Evolutionary conservation across 2,888 invertebrate species (phyloP).

Genomic region (Netelia fuscicornis): DNA sequence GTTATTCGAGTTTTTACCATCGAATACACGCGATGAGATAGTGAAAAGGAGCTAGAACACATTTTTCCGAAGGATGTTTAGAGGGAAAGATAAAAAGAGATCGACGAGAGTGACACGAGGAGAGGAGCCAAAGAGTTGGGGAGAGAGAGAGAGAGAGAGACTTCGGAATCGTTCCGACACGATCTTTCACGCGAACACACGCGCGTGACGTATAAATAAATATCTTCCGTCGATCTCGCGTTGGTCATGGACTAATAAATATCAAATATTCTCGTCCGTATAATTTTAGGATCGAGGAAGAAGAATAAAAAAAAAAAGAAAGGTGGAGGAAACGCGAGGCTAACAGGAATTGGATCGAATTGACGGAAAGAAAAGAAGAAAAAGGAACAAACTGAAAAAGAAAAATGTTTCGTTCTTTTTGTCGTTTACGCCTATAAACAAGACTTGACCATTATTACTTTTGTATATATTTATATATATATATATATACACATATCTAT

Average conservation of each 20-base stretch:
- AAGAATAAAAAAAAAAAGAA: conserved; percentile 18
- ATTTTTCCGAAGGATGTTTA: not conserved
- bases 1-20: conserved; percentile 48
- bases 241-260: conserved; percentile 33
- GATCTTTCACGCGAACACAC: not conserved
- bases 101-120: conserved; percentile 20
- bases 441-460: conserved; percentile 6
- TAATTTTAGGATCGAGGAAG: not conserved
- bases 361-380: not conserved
- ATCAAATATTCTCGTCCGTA: not conserved
- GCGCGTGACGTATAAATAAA: not conserved
- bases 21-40: conserved; percentile 14
- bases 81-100: conserved; percentile 44
- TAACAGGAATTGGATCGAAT: conserved; percentile 36
- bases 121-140: not conserved
- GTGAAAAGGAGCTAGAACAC: not conserved
- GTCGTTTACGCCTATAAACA: conserved; percentile 19
- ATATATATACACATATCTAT: not conserved
- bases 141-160: too few species aligned
- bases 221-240: not conserved
- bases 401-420: conserved; percentile 4
- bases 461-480: not conserved
- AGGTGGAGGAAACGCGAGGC: conserved; percentile 35
- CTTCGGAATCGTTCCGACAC: not conserved
- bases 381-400: not conserved